A percentile compares a stretch with the other conserved stretches of the same genome.
Conservation (phyloP, 2,113 vertebrate species). For the Barnardius zonarius region DNA sequence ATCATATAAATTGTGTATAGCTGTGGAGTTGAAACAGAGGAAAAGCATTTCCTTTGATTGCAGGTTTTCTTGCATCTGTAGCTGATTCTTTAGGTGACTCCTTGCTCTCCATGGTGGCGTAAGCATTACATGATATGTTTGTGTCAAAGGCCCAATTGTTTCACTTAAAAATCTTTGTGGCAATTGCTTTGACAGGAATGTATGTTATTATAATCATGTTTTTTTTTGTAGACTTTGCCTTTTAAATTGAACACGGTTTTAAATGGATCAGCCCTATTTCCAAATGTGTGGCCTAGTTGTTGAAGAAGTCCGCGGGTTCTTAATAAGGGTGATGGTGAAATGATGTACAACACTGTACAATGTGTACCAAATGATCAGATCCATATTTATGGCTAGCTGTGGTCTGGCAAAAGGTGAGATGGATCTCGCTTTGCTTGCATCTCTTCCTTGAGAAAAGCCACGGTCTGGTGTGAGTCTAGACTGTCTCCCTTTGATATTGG, state of each 20-base stretch:
- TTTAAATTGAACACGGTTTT: not conserved
- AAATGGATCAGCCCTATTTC: not conserved
- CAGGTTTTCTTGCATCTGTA: not conserved
- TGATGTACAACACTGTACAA: not conserved
- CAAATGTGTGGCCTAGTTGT: not conserved
- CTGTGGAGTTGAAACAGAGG: not conserved
- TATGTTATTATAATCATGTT: not conserved
- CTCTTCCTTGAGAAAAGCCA: not conserved
- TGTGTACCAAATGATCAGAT: accelerated
- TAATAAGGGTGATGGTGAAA: not conserved
- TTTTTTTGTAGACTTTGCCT: not conserved
- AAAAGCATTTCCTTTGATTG: not conserved
- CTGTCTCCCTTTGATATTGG: not conserved
- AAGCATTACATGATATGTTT: not conserved
- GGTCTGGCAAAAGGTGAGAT: not conserved
- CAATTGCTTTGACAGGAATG: not conserved
- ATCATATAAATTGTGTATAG: not conserved
- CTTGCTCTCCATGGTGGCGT: not conserved
- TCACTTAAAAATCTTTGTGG: not conserved
- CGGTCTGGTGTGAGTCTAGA: not conserved
- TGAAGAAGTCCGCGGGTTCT: not conserved
- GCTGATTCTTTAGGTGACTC: not conserved
- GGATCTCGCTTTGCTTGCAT: not conserved
- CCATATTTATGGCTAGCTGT: not conserved
- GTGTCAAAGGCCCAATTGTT: not conserved